These are phyloP conservation scores for Sprattus sprattus DNA, from an alignment of 2,113 vertebrate species.

Conservation along the genomic window DNA sequence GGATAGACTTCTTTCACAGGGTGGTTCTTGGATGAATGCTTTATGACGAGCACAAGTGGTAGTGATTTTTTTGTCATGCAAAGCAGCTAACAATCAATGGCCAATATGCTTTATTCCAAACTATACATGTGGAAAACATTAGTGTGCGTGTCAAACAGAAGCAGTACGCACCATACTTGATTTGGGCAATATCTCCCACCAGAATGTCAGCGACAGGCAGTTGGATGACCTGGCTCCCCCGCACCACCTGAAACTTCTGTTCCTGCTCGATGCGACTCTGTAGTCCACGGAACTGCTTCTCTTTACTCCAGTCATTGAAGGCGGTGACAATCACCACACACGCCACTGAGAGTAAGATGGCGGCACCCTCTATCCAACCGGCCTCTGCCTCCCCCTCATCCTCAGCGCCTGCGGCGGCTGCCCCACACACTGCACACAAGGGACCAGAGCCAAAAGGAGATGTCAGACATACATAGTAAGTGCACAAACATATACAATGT, in stretches of 20 bases:
- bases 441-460: not conserved
- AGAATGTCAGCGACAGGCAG: slow-evolving; percentile 94
- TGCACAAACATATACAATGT: not conserved
- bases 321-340: slow-evolving; percentile 97
- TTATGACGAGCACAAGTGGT: not conserved
- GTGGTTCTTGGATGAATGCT: no score
- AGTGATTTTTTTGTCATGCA: not conserved
- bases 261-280: slow-evolving; percentile 99
- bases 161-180: slow-evolving; percentile 88
- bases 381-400: slow-evolving; percentile 94
- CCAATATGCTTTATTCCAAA: not conserved
- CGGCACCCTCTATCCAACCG: slow-evolving; percentile 97
- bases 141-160: not conserved
- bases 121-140: not conserved
- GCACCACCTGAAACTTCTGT: slow-evolving; percentile 95
- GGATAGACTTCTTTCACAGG: no score
- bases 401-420: slow-evolving; percentile 78
- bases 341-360: slow-evolving; percentile 94
- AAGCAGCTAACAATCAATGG: not conserved
- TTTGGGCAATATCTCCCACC: slow-evolving; percentile 93
- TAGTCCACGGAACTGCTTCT: slow-evolving; percentile 96
- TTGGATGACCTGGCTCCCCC: slow-evolving; percentile 89
- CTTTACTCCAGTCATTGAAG: slow-evolving; percentile 99
- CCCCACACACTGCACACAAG: slow-evolving; percentile 77
- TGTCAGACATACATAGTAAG: not conserved